Percentiles rank a stretch among this genome's conserved stretches.
Conservation (phyloP, 2,113 vertebrate species). For the Carlito syrichta region DNA sequence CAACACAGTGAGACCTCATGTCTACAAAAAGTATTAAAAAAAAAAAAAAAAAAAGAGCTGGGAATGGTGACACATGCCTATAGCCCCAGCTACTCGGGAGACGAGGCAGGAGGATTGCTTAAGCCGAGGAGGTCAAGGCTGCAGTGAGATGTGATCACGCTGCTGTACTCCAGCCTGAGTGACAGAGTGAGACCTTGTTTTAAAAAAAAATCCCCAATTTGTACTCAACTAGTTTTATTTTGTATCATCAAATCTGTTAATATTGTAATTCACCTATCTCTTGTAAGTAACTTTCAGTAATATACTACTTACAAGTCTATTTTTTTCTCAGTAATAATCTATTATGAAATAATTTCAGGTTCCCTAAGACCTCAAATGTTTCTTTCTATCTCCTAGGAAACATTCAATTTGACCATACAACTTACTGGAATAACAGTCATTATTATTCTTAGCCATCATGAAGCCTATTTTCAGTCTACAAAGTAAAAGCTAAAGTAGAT, state of each 20-base stretch:
- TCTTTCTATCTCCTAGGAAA: background rate
- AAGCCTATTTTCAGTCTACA: background rate
- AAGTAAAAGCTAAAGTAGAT: background rate
- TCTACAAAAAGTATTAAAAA: no score
- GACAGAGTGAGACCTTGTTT: no score
- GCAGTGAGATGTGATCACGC: no score
- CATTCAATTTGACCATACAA: background rate
- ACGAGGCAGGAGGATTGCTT: no score
- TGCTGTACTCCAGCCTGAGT: no score
- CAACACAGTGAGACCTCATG: no score
- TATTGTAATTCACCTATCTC: background rate
- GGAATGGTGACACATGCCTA: no score
- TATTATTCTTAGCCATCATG: background rate
- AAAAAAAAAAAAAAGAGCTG: no score
- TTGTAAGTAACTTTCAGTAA: background rate
- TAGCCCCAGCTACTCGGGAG: no score
- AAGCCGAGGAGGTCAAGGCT: no score
- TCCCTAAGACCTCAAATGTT: background rate
- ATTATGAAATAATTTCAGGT: background rate
- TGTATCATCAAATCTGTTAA: slow-evolving; percentile 16
- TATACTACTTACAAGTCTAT: background rate
- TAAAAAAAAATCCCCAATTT: background rate
- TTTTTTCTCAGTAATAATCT: background rate
- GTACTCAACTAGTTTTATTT: background rate
- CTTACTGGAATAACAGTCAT: background rate